phyloP scores from a whole-genome alignment of 2,888 invertebrate species.

The Sicus ferrugineus region DNA sequence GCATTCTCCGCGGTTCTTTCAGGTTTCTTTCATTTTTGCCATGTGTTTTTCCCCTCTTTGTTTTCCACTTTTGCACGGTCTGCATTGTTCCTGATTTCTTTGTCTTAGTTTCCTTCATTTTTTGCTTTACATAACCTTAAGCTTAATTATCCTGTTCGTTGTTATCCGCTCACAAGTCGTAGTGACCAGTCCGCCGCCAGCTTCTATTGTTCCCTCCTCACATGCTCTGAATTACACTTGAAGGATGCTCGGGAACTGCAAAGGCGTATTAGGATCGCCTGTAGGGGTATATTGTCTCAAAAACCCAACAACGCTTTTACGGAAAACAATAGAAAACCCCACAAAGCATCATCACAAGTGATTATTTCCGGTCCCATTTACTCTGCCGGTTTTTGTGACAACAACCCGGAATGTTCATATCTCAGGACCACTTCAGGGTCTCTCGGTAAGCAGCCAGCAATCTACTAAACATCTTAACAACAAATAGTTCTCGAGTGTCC shows the following conservation, averaged over 20 bases:
- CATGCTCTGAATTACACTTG: background rate
- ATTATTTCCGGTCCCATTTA: background rate
- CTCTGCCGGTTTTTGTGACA: background rate
- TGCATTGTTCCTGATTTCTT: no score
- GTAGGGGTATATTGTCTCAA: no score
- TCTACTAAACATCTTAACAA: constrained; percentile 42
- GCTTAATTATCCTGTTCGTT: no score
- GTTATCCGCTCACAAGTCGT: no score
- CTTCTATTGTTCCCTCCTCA: background rate
- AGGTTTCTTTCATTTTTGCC: background rate
- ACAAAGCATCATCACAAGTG: background rate
- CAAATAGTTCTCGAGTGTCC: constrained; percentile 44
- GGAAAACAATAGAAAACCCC: no score
- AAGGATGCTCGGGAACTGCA: background rate
- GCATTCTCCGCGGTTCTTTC: background rate
- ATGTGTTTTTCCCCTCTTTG: background rate
- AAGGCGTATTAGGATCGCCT: no score
- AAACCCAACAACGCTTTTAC: no score
- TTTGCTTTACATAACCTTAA: no score
- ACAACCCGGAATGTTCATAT: background rate
- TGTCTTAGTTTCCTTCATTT: no score
- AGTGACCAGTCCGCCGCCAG: background rate
- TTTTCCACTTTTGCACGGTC: background rate
- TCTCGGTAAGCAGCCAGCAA: constrained; percentile 32
- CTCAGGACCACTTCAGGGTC: constrained; percentile 39